These are phyloP conservation scores for Plecotus auritus DNA, from an alignment of 2,113 vertebrate species.

Conservation along the genomic window DNA sequence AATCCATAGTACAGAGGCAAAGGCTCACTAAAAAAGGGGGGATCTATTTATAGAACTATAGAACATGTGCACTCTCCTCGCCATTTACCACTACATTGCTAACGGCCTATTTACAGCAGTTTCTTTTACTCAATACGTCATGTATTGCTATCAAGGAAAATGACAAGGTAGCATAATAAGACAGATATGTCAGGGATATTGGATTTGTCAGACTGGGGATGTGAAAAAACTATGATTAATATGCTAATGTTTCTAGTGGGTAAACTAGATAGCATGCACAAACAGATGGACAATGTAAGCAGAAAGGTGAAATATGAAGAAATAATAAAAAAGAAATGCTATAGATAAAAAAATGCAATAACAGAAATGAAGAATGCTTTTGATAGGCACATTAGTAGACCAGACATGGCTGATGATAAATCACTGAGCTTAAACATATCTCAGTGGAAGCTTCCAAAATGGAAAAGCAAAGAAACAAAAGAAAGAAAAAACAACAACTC, in stretches of 20 bases:
- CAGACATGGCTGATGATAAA: neutral
- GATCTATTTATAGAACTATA: neutral
- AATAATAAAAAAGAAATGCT: neutral
- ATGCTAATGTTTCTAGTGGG: neutral
- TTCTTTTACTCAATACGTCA: neutral
- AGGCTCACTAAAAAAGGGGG: neutral
- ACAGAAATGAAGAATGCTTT: neutral
- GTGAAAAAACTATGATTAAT: constrained; percentile 19
- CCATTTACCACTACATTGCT: neutral
- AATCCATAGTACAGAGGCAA: neutral
- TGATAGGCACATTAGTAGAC: neutral
- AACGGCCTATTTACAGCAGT: neutral
- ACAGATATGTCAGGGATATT: neutral
- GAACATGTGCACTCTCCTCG: neutral
- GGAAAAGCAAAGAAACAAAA: neutral
- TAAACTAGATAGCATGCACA: neutral
- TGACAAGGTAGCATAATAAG: neutral
- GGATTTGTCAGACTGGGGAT: neutral
- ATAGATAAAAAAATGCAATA: neutral
- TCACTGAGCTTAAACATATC: neutral
- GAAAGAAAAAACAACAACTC: too few species aligned
- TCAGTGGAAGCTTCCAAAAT: neutral
- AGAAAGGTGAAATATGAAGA: neutral
- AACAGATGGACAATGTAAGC: neutral
- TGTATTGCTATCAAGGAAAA: neutral